A percentile compares a stretch with the other conserved stretches of the same genome.
Evolutionary conservation across 2,888 invertebrate species (phyloP).

Genomic region (Apoderus coryli): DNA sequence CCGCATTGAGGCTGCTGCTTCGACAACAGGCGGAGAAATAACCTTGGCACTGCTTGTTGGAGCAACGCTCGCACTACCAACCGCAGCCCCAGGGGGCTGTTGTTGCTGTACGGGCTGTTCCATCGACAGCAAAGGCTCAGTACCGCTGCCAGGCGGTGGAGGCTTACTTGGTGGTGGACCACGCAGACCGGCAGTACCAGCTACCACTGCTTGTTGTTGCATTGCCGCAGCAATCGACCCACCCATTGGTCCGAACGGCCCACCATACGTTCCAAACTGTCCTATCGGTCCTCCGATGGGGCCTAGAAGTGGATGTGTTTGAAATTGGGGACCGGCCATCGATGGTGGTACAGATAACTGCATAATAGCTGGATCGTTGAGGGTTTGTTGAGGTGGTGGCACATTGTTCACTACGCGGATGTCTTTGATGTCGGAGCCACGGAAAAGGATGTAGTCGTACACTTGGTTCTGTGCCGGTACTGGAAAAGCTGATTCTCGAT

Average conservation of each 20-base stretch:
- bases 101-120: slow-evolving; percentile 27
- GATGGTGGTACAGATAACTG: slow-evolving; percentile 68
- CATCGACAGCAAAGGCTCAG: slow-evolving; percentile 35
- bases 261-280: slow-evolving; percentile 34
- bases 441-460: slow-evolving; percentile 96
- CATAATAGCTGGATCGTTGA: slow-evolving; percentile 96
- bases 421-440: slow-evolving; percentile 97
- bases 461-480: slow-evolving; percentile 95
- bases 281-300: slow-evolving; percentile 34
- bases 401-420: slow-evolving; percentile 88
- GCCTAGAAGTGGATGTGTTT: slow-evolving; percentile 58
- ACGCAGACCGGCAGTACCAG: slow-evolving; percentile 11
- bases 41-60: too few species aligned
- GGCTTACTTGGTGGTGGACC: slow-evolving; percentile 47
- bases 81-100: slow-evolving; percentile 32
- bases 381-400: slow-evolving; percentile 55
- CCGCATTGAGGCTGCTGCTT: too few species aligned
- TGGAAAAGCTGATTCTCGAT: slow-evolving; percentile 87
- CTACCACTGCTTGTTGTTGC: slow-evolving; percentile 29
- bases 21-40: too few species aligned
- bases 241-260: slow-evolving; percentile 34
- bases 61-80: not conserved
- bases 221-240: slow-evolving; percentile 34
- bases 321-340: slow-evolving; percentile 46
- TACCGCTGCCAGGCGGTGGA: too few species aligned